Evolutionary conservation across 2,888 invertebrate genomes (phyloP).

Genomic region (Mesopsocus fuscifrons): DNA sequence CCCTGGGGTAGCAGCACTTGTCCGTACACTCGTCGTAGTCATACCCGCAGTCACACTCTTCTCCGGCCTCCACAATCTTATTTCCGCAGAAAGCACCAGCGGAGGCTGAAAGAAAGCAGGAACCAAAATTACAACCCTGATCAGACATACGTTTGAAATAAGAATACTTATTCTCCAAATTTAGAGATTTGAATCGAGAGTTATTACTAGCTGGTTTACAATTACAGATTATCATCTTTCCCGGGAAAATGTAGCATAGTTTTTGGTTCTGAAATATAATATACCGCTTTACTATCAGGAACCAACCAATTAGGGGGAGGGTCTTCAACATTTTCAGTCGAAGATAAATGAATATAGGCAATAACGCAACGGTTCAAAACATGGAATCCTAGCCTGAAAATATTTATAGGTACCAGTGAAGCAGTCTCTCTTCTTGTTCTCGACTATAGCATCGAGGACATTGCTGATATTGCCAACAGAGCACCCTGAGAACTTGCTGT

Average conservation of each 20-base stretch:
- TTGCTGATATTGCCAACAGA: slow-evolving; percentile 88
- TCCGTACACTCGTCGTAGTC: slow-evolving; percentile 79
- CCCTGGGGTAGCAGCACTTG: slow-evolving; percentile 83
- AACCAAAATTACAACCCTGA: slow-evolving; percentile 10
- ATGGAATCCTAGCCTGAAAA: too few relatives aligned
- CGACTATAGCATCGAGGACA: slow-evolving; percentile 80
- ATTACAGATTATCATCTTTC: slow-evolving; percentile 1
- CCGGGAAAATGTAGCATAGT: too few relatives aligned
- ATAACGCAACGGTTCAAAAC: too few relatives aligned
- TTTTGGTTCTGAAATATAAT: too few relatives aligned
- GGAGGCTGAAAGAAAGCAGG: slow-evolving; percentile 32
- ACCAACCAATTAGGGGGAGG: too few relatives aligned
- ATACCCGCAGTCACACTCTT: slow-evolving; percentile 96
- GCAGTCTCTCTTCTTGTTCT: slow-evolving; percentile 82
- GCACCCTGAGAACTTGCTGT: slow-evolving; percentile 91
- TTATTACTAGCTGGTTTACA: background rate
- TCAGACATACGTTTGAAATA: slow-evolving; percentile 6
- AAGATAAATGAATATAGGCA: too few relatives aligned
- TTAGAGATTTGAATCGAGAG: background rate
- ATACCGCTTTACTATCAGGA: too few relatives aligned
- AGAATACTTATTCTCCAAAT: background rate
- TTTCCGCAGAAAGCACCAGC: slow-evolving; percentile 97
- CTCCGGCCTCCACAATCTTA: slow-evolving; percentile 92
- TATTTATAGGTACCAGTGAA: slow-evolving; percentile 41
- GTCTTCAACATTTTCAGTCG: too few relatives aligned